Evolutionary conservation across 1,140 invertebrate genomes (phyloP).

Genomic region (Fopius arisanus): DNA sequence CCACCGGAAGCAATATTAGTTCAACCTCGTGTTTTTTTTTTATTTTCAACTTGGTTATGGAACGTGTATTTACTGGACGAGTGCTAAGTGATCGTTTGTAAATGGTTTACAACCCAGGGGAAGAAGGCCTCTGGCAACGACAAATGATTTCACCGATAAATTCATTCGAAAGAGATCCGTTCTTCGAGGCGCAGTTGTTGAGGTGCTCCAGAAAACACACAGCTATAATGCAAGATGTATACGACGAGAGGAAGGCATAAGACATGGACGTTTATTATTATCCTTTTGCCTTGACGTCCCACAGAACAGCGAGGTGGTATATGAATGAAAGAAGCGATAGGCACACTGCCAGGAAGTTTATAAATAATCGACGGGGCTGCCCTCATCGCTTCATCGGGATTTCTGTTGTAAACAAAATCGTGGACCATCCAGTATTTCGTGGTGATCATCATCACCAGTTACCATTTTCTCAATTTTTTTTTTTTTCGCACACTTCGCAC

Average conservation of each 20-base stretch:
- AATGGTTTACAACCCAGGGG: not conserved
- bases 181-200: not conserved
- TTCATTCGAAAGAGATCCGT: not conserved
- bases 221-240: not conserved
- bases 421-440: too few relatives aligned
- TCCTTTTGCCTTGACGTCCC: not conserved
- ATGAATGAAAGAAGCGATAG: slow-evolving; percentile 24
- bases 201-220: not conserved
- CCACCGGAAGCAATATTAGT: slow-evolving; percentile 24
- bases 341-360: slow-evolving; percentile 25
- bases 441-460: too few relatives aligned
- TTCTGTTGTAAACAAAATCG: not conserved
- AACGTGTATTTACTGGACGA: not conserved
- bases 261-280: slow-evolving; percentile 7
- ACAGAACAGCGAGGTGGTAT: not conserved
- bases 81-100: slow-evolving; percentile 3
- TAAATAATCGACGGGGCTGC: slow-evolving; percentile 11
- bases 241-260: not conserved
- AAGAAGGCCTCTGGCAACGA: not conserved
- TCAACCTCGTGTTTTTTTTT: not conserved
- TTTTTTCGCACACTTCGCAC: too few relatives aligned
- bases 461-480: too few relatives aligned
- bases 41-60: not conserved
- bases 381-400: not conserved
- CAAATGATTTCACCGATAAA: slow-evolving; percentile 18